A percentile compares a stretch with the other conserved stretches of the same genome.
These are phyloP conservation scores for Penaeus indicus DNA, from an alignment of 1,140 invertebrate species.

Conservation along the genomic window DNA sequence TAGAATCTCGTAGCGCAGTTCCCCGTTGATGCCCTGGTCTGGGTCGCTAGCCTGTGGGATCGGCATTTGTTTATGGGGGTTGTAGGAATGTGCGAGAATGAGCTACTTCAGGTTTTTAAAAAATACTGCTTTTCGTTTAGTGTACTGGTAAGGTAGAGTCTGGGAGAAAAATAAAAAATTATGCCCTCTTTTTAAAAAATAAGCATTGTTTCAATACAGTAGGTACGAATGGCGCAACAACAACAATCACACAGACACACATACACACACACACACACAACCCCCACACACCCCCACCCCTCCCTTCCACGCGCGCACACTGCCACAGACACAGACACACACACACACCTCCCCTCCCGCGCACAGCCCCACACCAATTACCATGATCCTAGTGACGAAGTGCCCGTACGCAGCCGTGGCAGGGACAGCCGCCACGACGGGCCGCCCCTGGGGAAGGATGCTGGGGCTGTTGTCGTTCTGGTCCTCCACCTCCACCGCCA, in stretches of 20 bases:
- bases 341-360: neutral
- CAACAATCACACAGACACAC: no score
- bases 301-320: no score
- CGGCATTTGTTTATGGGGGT: neutral
- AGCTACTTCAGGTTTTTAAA: no score
- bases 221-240: no score
- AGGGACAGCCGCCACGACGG: constrained; percentile 51
- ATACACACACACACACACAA: no score
- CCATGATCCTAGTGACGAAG: constrained; percentile 48
- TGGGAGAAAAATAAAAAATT: no score
- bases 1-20: constrained; percentile 49
- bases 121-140: no score
- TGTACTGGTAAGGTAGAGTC: no score
- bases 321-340: neutral
- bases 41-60: constrained; percentile 37
- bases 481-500: constrained; percentile 70
- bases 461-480: constrained; percentile 70
- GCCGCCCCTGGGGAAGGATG: constrained; percentile 68
- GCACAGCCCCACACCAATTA: neutral
- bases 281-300: no score
- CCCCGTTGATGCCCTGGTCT: constrained; percentile 46
- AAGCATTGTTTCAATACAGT: no score
- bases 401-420: constrained; percentile 43
- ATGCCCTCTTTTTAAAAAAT: no score
- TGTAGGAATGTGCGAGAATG: no score